Percentiles rank a stretch among this genome's conserved stretches.
phyloP scores from a whole-genome alignment of 2,888 invertebrate genomes.

The Athrips mouffetella region DNA sequence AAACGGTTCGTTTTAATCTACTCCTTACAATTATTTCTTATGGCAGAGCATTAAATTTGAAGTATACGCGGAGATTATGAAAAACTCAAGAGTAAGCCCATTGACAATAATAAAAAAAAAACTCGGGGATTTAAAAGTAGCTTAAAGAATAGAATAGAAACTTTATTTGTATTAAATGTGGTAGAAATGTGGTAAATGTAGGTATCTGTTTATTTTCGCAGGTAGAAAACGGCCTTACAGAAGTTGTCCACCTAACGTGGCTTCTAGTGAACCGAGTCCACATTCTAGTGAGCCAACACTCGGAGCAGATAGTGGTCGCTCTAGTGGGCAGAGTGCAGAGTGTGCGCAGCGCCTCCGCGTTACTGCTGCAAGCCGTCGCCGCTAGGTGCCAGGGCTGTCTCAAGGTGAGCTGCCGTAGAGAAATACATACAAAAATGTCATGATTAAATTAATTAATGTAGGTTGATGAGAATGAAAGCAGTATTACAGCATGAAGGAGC shows the following conservation, averaged over 20 bases:
- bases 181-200: too few species aligned
- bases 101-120: too few species aligned
- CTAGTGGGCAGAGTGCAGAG: conserved; percentile 53
- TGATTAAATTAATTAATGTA: background rate
- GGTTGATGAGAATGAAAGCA: too few species aligned
- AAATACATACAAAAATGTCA: background rate
- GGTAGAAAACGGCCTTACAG: conserved; percentile 82
- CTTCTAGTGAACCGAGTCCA: conserved; percentile 85
- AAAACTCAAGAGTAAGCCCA: too few species aligned
- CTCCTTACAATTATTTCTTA: too few species aligned
- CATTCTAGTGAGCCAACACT: conserved; percentile 80
- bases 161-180: too few species aligned
- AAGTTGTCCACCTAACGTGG: conserved; percentile 87
- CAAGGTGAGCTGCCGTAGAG: conserved; percentile 45
- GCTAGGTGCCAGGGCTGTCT: conserved; percentile 79
- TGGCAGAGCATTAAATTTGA: too few species aligned
- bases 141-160: too few species aligned
- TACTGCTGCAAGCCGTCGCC: conserved; percentile 84
- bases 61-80: too few species aligned
- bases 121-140: too few species aligned
- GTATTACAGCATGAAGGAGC: too few species aligned
- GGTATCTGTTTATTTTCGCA: conserved; percentile 32
- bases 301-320: conserved; percentile 80
- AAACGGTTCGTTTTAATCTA: too few species aligned
- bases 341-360: conserved; percentile 82